Conservation (phyloP, 2,113 vertebrate genomes). For the Lophura nycthemera region DNA sequence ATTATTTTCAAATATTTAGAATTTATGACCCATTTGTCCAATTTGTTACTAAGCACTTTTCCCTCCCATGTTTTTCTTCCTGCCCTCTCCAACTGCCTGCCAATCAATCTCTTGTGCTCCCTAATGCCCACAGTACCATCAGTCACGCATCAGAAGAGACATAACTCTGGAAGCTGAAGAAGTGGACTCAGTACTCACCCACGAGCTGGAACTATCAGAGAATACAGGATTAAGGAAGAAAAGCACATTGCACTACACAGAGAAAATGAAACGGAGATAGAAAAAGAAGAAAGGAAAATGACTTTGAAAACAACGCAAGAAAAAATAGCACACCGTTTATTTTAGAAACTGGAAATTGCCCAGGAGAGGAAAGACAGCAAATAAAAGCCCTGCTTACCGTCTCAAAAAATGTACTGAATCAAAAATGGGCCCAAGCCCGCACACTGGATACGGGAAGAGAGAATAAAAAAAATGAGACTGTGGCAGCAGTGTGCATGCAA, state of each 20-base stretch:
- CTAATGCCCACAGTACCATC: not conserved
- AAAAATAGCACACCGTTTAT: slow-evolving; percentile 16
- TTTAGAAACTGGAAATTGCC: slow-evolving; percentile 17
- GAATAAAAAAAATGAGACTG: not conserved
- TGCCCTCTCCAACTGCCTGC: not conserved
- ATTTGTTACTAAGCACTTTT: not conserved
- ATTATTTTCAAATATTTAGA: not conserved
- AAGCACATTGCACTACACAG: not conserved
- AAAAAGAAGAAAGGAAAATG: not conserved
- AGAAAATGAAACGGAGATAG: not conserved
- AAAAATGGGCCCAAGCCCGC: not conserved
- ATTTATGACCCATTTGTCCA: not conserved
- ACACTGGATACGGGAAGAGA: not conserved
- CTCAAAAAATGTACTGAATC: not conserved
- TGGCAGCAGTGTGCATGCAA: not conserved
- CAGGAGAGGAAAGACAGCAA: slow-evolving; percentile 10
- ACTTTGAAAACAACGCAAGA: slow-evolving; percentile 34
- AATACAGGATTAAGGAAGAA: not conserved
- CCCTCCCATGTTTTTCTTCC: not conserved
- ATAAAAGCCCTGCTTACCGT: not conserved
- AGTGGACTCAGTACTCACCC: not conserved
- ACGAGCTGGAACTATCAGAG: not conserved
- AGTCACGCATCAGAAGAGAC: not conserved
- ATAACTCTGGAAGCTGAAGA: not conserved
- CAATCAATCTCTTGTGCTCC: not conserved